Evolutionary conservation across 2,113 vertebrate genomes (phyloP).

Genomic region (Leucoraja erinaceus): DNA sequence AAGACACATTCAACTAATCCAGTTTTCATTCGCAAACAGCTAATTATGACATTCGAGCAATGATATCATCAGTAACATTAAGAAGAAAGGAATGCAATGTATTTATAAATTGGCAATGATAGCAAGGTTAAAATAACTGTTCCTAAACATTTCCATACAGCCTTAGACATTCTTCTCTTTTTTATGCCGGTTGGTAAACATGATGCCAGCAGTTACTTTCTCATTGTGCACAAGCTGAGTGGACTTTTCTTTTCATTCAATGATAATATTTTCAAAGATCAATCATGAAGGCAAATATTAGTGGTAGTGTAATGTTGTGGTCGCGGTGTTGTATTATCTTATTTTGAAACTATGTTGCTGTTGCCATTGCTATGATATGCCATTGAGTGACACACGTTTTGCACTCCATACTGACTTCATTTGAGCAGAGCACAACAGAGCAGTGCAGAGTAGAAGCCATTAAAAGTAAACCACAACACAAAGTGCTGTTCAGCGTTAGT

Average conservation of each 20-base stretch:
- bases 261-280: neutral
- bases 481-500: too few relatives aligned
- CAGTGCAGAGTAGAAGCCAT: too few relatives aligned
- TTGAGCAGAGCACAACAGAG: too few relatives aligned
- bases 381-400: too few relatives aligned
- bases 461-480: too few relatives aligned
- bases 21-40: neutral
- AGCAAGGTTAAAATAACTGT: neutral
- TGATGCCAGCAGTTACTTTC: neutral
- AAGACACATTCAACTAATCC: neutral
- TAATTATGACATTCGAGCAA: constrained; percentile 15
- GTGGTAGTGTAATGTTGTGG: neutral
- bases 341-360: too few relatives aligned
- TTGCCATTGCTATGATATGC: too few relatives aligned
- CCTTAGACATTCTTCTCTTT: neutral
- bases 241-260: neutral
- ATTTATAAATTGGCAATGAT: neutral
- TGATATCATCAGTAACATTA: neutral
- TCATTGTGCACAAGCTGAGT: neutral
- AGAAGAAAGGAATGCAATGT: neutral
- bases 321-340: too few relatives aligned
- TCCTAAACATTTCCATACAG: neutral
- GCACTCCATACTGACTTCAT: too few relatives aligned
- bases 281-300: neutral
- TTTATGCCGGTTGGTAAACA: neutral